Evolutionary conservation across 2,113 vertebrate genomes (phyloP).

Genomic region (Bothrops jararaca): DNA sequence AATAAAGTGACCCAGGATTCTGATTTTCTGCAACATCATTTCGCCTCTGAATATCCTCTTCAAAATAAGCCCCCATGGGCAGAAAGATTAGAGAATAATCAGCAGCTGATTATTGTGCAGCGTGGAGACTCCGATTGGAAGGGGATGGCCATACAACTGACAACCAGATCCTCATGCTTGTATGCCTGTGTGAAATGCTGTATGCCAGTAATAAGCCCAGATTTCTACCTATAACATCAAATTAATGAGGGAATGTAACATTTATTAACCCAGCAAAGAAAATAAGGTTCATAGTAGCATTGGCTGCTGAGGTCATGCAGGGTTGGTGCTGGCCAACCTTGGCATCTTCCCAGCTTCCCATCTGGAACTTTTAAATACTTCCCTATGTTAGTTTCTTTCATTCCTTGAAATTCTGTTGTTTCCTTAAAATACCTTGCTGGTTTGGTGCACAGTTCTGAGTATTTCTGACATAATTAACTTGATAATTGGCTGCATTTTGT

Average conservation of each 20-base stretch:
- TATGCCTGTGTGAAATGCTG: fast-evolving
- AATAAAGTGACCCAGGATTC: background rate
- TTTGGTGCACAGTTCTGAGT: conserved; percentile 23
- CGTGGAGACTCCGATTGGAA: background rate
- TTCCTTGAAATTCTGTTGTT: background rate
- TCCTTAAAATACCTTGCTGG: conserved; percentile 21
- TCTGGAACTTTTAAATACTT: background rate
- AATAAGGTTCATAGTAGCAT: conserved; percentile 40
- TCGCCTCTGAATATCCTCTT: background rate
- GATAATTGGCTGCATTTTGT: conserved; percentile 5
- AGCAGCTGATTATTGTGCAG: background rate
- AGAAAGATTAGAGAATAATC: background rate
- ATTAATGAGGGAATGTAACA: conserved; percentile 57
- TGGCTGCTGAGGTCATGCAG: conserved; percentile 26
- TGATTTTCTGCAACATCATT: background rate
- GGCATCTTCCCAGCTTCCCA: background rate
- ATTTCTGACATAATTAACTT: conserved; percentile 40
- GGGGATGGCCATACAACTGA: background rate
- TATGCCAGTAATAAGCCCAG: conserved; percentile 18
- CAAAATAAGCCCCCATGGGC: background rate
- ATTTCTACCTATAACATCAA: conserved; percentile 54
- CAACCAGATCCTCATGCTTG: background rate
- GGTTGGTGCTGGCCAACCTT: background rate
- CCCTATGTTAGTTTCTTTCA: background rate
- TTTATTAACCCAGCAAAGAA: conserved; percentile 62